Conservation (phyloP, 2,797 vertebrate genomes). For the Okamejei kenojei region DNA sequence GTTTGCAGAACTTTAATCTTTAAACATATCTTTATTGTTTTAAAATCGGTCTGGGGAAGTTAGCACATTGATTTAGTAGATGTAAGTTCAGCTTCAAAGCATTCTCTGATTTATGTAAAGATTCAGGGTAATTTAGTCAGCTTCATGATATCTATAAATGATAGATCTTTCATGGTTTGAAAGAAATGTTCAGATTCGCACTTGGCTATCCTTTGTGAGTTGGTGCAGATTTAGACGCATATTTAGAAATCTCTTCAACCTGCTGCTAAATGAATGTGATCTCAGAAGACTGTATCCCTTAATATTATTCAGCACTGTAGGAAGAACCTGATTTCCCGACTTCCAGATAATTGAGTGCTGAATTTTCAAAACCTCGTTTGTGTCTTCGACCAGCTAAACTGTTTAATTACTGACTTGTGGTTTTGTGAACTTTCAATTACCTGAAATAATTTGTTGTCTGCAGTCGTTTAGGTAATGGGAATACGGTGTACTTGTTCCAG, state of each 20-base stretch:
- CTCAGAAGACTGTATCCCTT: not conserved
- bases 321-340: not conserved
- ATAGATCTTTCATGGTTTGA: not conserved
- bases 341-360: conserved; percentile 25
- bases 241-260: not conserved
- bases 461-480: not conserved
- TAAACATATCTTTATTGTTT: not conserved
- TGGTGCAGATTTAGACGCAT: not conserved
- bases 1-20: too few relatives aligned
- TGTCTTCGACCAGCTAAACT: conserved; percentile 13
- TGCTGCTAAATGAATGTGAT: not conserved
- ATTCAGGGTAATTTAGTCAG: not conserved
- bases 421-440: conserved; percentile 21
- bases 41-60: not conserved
- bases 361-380: not conserved
- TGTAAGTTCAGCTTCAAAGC: not conserved
- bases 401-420: conserved; percentile 25
- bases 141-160: not conserved
- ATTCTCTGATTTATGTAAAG: not conserved
- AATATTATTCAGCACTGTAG: not conserved
- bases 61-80: not conserved
- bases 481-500: not conserved
- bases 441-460: conserved; percentile 16
- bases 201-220: not conserved
- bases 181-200: not conserved